Percentiles rank a stretch among this genome's conserved stretches.
phyloP scores from a whole-genome alignment of 2,797 vertebrate genomes.

The Catostomus latipinnis region DNA sequence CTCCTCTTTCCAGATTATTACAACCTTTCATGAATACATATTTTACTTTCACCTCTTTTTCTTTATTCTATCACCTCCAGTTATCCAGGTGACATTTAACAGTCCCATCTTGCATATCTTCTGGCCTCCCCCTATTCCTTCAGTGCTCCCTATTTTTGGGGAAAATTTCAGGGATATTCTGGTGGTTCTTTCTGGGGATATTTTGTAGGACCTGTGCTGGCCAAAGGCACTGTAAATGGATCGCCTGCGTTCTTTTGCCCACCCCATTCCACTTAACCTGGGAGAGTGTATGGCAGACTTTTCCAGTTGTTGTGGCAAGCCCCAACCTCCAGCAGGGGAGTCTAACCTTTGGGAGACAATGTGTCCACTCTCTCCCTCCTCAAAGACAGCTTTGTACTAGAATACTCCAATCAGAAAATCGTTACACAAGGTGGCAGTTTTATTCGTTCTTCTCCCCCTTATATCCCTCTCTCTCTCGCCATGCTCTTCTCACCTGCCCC shows the following conservation, averaged over 20 bases:
- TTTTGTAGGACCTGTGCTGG: conserved; percentile 34
- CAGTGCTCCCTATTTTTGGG: too few species aligned
- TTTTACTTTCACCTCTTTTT: conserved; percentile 25
- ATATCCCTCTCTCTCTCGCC: conserved; percentile 26
- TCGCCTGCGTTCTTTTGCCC: conserved; percentile 55
- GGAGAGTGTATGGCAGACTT: conserved; percentile 73
- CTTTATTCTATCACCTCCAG: too few species aligned
- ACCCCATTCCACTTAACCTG: conserved; percentile 80
- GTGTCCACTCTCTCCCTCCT: conserved; percentile 80
- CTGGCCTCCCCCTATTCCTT: too few species aligned
- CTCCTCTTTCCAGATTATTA: conserved; percentile 13
- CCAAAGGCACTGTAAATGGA: conserved; percentile 50
- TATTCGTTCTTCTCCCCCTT: conserved; percentile 65
- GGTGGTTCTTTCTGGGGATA: not conserved
- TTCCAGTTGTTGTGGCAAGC: conserved; percentile 64
- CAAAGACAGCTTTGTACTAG: conserved; percentile 82
- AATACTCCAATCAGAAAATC: conserved; percentile 81
- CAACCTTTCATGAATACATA: not conserved
- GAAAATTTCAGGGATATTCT: too few species aligned
- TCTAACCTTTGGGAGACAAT: conserved; percentile 86
- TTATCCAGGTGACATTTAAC: too few species aligned
- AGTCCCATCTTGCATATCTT: too few species aligned
- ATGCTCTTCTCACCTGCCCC: conserved; percentile 35
- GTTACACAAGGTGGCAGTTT: conserved; percentile 77
- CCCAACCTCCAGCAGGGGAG: conserved; percentile 71